Evolutionary conservation across 2,113 vertebrate genomes (phyloP).

Genomic region (Cyprinodon tularosa): DNA sequence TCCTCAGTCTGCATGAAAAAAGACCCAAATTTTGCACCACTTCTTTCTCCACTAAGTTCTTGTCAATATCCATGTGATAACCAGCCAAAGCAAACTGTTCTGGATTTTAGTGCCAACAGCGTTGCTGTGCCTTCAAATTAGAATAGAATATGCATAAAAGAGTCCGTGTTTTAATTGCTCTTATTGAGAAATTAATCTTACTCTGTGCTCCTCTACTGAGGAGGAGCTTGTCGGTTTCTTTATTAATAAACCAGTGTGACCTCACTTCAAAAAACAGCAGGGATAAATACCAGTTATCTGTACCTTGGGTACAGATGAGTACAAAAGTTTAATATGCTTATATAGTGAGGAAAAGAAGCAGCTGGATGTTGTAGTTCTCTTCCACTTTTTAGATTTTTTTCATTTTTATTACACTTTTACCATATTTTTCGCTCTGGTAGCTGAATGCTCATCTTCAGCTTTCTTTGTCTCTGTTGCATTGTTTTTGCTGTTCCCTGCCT

Average conservation of each 20-base stretch:
- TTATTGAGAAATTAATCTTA: slow-evolving; percentile 43
- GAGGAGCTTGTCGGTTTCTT: slow-evolving; percentile 7
- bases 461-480: background rate
- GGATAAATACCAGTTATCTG: too few species aligned
- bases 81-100: slow-evolving; percentile 15
- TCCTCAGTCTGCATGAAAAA: slow-evolving; percentile 42
- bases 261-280: background rate
- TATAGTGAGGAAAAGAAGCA: too few species aligned
- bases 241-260: slow-evolving; percentile 19
- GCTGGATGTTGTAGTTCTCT: too few species aligned
- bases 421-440: too few species aligned
- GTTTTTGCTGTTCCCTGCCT: background rate
- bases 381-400: too few species aligned
- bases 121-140: background rate
- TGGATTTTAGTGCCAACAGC: slow-evolving; percentile 11
- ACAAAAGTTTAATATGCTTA: too few species aligned
- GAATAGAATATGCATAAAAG: slow-evolving; percentile 22
- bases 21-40: slow-evolving; percentile 28
- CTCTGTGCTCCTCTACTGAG: background rate
- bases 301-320: too few species aligned
- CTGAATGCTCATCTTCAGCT: background rate
- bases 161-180: slow-evolving; percentile 6
- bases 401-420: too few species aligned
- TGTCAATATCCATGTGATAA: slow-evolving; percentile 18
- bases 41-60: background rate